Evolutionary conservation across 1,140 invertebrate species (phyloP).

Genomic region (Vollenhovia emeryi): DNA sequence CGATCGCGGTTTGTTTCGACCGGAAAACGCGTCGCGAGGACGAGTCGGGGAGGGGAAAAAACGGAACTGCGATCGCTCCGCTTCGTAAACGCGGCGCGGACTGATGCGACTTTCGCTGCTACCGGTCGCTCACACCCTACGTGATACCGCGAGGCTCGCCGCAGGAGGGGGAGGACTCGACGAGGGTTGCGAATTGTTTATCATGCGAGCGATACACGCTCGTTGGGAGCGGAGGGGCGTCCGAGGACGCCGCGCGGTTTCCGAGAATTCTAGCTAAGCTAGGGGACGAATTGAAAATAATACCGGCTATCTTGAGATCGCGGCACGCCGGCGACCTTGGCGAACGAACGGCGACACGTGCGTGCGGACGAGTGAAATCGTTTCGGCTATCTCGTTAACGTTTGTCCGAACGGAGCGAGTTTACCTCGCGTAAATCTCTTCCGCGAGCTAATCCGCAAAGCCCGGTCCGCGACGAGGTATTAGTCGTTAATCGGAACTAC

Average conservation of each 20-base stretch:
- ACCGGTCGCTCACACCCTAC: conserved; percentile 44
- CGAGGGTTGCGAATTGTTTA: neutral
- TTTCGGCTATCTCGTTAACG: neutral
- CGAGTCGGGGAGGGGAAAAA: neutral
- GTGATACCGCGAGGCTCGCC: conserved; percentile 5
- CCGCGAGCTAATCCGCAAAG: too few species aligned
- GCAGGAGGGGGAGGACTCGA: neutral
- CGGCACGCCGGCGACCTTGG: neutral
- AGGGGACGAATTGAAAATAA: conserved; percentile 25
- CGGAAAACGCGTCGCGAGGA: too few species aligned
- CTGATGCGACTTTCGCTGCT: conserved; percentile 27
- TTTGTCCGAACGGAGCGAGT: too few species aligned
- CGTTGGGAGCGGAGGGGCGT: neutral
- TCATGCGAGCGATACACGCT: neutral
- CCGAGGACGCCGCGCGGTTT: neutral
- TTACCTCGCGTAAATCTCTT: too few species aligned
- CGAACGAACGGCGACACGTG: neutral
- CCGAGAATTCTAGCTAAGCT: neutral
- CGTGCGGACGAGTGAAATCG: neutral
- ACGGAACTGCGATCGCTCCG: conserved; percentile 8
- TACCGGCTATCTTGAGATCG: conserved; percentile 20
- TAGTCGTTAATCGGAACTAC: too few species aligned
- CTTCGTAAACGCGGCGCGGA: conserved; percentile 51
- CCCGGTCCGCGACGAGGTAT: too few species aligned
- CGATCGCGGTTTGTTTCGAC: conserved; percentile 39